Evolutionary conservation across 2,888 invertebrate species (phyloP), one percentile per base, ranked within the genome.

Genomic region (Sphaerophoria taeniata): DNA sequence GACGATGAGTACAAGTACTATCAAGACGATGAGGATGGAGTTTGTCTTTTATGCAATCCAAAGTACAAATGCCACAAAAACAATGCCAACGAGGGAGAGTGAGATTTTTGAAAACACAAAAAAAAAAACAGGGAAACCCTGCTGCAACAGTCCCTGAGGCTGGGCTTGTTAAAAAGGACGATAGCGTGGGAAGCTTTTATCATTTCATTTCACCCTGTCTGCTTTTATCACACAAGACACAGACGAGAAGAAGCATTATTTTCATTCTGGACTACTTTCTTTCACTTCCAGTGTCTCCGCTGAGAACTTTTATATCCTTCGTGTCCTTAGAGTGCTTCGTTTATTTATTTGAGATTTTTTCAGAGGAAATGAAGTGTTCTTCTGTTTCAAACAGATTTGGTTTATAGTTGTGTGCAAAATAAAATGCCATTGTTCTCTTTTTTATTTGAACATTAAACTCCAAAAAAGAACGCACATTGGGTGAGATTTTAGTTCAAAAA

Each of bases 1-100:
- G 0, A 3, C 24, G 9, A 58, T 11, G 9, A 34, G n/a, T 4
- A 39, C 4, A 36, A 36, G 14, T 7, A 31, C 5, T 0, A 39
- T 9, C 39, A 39, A 39, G 43, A 43, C 43, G 61, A 43, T 14
- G 45, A 11, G 33, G 24, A 63, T 49, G 73, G 63, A 77, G 63
- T 76, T 77, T 58, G 80, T 74, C 85, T 76, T 85, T 85, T 85
- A 80, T 85, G 73, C 85, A 85, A 85, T 85, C 76, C 72, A 76
- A 80, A 85, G 76, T 76, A 77, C 76, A 85, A 85, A 85, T 81
- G 80, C 76, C 63, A 24, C 63, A 73, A 33, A 60, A 79, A 75
- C 79, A 84, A 76, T 72, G 39, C 56, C 7, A 71, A 2, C 3
- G 16, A 60, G 14, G 16, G 39, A 39, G 11, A 6, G 24, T 45